These are phyloP conservation scores for Metridium senile DNA, from an alignment of 92 coral and sea anemone genomes.

Conservation along the genomic window DNA sequence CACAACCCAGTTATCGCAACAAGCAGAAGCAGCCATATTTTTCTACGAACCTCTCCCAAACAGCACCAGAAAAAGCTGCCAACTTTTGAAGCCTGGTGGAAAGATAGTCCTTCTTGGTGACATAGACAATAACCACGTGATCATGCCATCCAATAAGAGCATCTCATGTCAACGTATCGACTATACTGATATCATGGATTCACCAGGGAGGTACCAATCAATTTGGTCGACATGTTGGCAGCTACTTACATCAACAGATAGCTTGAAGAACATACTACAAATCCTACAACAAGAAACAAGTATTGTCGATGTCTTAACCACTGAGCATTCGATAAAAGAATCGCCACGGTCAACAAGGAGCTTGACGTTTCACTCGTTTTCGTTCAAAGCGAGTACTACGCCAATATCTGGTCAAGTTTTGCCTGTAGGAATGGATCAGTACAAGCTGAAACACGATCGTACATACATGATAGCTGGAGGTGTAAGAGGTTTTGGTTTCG, in stretches of 20 bases:
- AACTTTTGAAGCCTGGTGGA: slow-evolving; percentile 47
- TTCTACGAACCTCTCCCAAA: slow-evolving; percentile 38
- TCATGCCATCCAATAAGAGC: slow-evolving; percentile 32
- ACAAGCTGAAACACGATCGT: slow-evolving; percentile 53
- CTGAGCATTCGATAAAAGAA: neutral
- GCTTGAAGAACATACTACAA: neutral
- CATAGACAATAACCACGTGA: slow-evolving; percentile 3
- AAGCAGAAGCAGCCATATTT: slow-evolving; percentile 30
- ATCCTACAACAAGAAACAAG: neutral
- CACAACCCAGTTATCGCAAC: neutral
- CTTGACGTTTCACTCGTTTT: neutral
- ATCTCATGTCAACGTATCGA: slow-evolving; percentile 34
- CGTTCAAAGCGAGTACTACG: neutral
- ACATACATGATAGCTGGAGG: slow-evolving; percentile 83
- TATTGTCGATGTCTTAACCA: neutral
- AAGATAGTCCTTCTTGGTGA: slow-evolving; percentile 44
- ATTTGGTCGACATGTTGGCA: neutral
- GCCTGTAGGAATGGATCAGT: slow-evolving; percentile 51
- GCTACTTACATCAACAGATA: neutral
- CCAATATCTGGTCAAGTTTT: neutral
- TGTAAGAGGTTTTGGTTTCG: slow-evolving; percentile 76
- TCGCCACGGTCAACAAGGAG: neutral
- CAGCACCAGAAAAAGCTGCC: slow-evolving; percentile 34
- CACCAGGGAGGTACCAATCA: neutral
- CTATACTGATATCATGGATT: neutral